Percentiles rank a stretch among this genome's conserved stretches.
Evolutionary conservation across 2,113 vertebrate genomes (phyloP).

Genomic region (Alexandromys fortis): DNA sequence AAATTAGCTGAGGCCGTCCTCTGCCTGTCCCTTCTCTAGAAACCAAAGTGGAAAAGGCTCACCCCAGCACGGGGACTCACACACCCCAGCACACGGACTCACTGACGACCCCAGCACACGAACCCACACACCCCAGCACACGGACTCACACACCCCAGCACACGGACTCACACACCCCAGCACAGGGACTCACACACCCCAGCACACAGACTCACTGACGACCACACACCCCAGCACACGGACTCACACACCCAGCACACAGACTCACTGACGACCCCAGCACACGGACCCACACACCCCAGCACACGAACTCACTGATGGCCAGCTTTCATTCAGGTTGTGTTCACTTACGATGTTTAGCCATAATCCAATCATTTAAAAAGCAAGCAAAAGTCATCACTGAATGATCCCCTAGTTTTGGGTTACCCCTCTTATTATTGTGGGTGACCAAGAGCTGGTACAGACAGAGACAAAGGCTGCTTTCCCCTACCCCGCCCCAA

Average conservation of each 20-base stretch:
- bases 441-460: conserved; percentile 4
- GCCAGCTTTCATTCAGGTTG: conserved; percentile 5
- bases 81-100: too few relatives aligned
- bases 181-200: too few relatives aligned
- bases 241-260: too few relatives aligned
- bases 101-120: too few relatives aligned
- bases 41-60: background rate
- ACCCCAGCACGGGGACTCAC: too few relatives aligned
- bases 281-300: too few relatives aligned
- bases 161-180: too few relatives aligned
- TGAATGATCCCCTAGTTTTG: conserved; percentile 1
- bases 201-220: too few relatives aligned
- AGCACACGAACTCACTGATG: background rate
- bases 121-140: too few relatives aligned
- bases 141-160: too few relatives aligned
- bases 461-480: background rate
- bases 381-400: conserved; percentile 41
- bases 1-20: background rate
- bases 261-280: background rate
- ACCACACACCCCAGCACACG: background rate
- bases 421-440: background rate
- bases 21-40: background rate
- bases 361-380: conserved; percentile 22
- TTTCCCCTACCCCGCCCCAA: background rate
- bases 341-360: conserved; percentile 39